These are phyloP conservation scores for Eristalis pertinax DNA, from an alignment of 2,888 invertebrate genomes.

Conservation along the genomic window DNA sequence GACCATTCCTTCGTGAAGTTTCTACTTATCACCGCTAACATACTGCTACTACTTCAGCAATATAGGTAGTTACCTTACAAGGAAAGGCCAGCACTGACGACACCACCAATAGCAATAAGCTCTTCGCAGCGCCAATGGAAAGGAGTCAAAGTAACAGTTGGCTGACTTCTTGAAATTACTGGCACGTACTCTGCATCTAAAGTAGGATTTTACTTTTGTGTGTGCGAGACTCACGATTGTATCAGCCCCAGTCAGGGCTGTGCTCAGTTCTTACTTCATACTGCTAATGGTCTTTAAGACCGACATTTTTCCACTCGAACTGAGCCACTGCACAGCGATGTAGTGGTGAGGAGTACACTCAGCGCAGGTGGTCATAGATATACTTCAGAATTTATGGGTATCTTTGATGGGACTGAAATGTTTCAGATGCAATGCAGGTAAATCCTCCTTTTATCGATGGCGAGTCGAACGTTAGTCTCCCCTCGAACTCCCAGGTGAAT, in stretches of 20 bases:
- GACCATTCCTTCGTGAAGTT: conserved; percentile 15
- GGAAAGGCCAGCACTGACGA: conserved; percentile 13
- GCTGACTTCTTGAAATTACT: conserved; percentile 66
- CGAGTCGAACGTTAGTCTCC: too few relatives aligned
- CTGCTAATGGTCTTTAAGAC: conserved; percentile 41
- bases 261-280: conserved; percentile 6
- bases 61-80: conserved; percentile 28
- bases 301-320: conserved; percentile 54
- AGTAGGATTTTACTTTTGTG: conserved; percentile 53
- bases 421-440: too few relatives aligned
- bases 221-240: conserved; percentile 46
- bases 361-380: background rate
- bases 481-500: too few relatives aligned
- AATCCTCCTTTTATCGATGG: too few relatives aligned
- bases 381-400: background rate
- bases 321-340: background rate
- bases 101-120: conserved; percentile 39
- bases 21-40: conserved; percentile 15
- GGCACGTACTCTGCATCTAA: conserved; percentile 58
- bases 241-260: conserved; percentile 8
- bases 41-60: conserved; percentile 11
- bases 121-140: conserved; percentile 35
- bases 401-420: background rate
- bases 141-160: conserved; percentile 65
- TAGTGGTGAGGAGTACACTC: conserved; percentile 6